A percentile compares a stretch with the other conserved stretches of the same genome.
Evolutionary conservation across 1,140 invertebrate genomes (phyloP).

Genomic region (Drosophila rhopaloa): DNA sequence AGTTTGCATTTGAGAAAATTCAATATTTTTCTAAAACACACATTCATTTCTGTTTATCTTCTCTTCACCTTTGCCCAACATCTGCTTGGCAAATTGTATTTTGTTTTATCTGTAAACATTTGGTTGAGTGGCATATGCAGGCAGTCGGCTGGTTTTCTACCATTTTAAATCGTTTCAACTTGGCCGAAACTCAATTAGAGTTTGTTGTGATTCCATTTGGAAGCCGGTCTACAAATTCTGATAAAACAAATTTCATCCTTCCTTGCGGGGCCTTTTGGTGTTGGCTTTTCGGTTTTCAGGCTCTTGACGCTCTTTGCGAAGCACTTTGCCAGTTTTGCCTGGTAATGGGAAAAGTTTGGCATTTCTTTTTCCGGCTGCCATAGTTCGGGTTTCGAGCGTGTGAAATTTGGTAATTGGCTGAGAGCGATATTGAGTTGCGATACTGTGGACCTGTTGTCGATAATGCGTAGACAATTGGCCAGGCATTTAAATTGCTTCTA

Average conservation of each 20-base stretch:
- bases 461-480: slow-evolving; percentile 56
- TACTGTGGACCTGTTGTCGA: slow-evolving; percentile 53
- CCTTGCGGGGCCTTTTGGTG: slow-evolving; percentile 8
- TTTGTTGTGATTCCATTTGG: slow-evolving; percentile 75
- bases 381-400: slow-evolving; percentile 47
- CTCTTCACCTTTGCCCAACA: slow-evolving; percentile 25
- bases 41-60: slow-evolving; percentile 22
- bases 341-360: slow-evolving; percentile 73
- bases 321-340: slow-evolving; percentile 47
- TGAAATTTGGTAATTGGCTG: slow-evolving; percentile 65
- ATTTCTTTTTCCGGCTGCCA: slow-evolving; percentile 28
- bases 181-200: slow-evolving; percentile 70
- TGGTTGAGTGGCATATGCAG: neutral
- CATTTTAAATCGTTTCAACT: slow-evolving; percentile 62
- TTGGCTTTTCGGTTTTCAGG: slow-evolving; percentile 47
- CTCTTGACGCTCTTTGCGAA: slow-evolving; percentile 41
- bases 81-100: slow-evolving; percentile 36
- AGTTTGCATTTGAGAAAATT: slow-evolving; percentile 21
- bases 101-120: slow-evolving; percentile 38
- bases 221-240: slow-evolving; percentile 40
- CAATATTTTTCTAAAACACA: slow-evolving; percentile 6
- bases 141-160: slow-evolving; percentile 19
- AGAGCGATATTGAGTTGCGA: slow-evolving; percentile 18
- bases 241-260: slow-evolving; percentile 36
- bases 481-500: slow-evolving; percentile 42